Base-by-base conservation (phyloP, 2,888 invertebrate genomes). In the Blastobasis adustella region DNA sequence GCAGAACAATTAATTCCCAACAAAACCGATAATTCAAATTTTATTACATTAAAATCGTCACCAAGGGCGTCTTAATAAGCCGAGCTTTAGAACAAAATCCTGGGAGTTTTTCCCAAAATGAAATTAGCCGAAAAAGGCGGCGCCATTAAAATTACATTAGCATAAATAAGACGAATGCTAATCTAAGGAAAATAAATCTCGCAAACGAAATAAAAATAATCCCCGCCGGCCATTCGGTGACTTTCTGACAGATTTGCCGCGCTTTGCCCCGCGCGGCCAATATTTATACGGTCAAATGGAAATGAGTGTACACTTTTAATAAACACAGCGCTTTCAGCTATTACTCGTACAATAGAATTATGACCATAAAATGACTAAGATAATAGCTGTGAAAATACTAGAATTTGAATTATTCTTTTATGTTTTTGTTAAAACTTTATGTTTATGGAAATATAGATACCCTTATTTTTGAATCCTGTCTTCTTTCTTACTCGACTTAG, bases 91-190 rank as follows among this genome's bases (percentile, higher is more conserved):
- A 82, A 79, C 74, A 78, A 79, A 23, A 84, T 82, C 84, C 79
- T 63, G 50, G 57, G 80, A 81, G 78, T 82, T 85, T 84, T 84
- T 81, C 76, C 66, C 71, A 74, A 85, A 85, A 86, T 82, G 83
- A 87, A 88, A 86, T 88, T 86, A 86, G 82, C 79, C 76, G 79
- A 84, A 86, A 82, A 85, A 82, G 82, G 78, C 81, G 76, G 68
- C 67, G 79, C 84, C 87, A 87, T 88, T 88, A 87, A 88, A 88
- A 88, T 86, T 84, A 85, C 87, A 88, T 88, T 88, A 88, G 85
- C 87, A 88, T 87, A 87, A 88, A 87, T 86, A 86, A 86, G 84
- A 81, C 80, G 76, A 82, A 84, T 84, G 87, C 85, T 88, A 88
- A 88, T 88, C 86, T 84, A 72, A 78, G 77, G 79, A 79, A 80